Evolutionary conservation across 2,113 vertebrate genomes (phyloP), one percentile per base, ranked within the genome.

Genomic region (Etheostoma cragini): DNA sequence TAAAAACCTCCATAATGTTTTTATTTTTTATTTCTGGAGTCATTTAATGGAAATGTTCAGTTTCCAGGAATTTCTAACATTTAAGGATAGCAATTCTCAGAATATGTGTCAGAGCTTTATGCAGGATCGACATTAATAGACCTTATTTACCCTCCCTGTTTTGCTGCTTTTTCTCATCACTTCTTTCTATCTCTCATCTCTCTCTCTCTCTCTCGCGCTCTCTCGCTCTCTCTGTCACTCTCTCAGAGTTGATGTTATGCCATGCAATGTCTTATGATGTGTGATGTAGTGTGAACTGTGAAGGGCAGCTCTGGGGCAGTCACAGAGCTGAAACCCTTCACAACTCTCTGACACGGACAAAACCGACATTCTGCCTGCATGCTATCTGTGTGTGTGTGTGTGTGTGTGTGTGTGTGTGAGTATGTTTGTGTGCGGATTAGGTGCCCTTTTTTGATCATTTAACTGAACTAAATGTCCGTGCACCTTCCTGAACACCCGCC

Each of bases 261-360:
- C 63, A 60, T 80, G 53, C 54, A 65, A 22, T 52, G 76, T 75
- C 71, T 69, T 75, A 35, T 85, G 72, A 77, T 68, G 78, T 81
- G 83, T 80, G 65, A 79, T 74, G 62, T 42, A 65, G 72, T 76
- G 66, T 81, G 73, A 85, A 65, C 66, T 76, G 66, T 81, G 73
- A 85, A 72, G 54, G 46, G 72, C 66, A 65, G 77, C 82, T 78
- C 73, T 35, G 3, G 72, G 80, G 72, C 58, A 71, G 75, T 63
- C 56, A 84, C 54, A 67, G 64, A 84, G 76, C 82, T 72, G 49
- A 70, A 63, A 52, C 21, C 17, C 71, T 75, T 63, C 60, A 75
- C 54, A 79, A 47, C 70, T 58, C 76, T 42, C 50, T 62, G 71
- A 56, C 72, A 76, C 45, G 58, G n/a, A 80, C 77, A 63, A 10